Evolutionary conservation across 2,797 vertebrate species (phyloP), one percentile per base, ranked within the genome.

Genomic region (Hoplostethus atlanticus): DNA sequence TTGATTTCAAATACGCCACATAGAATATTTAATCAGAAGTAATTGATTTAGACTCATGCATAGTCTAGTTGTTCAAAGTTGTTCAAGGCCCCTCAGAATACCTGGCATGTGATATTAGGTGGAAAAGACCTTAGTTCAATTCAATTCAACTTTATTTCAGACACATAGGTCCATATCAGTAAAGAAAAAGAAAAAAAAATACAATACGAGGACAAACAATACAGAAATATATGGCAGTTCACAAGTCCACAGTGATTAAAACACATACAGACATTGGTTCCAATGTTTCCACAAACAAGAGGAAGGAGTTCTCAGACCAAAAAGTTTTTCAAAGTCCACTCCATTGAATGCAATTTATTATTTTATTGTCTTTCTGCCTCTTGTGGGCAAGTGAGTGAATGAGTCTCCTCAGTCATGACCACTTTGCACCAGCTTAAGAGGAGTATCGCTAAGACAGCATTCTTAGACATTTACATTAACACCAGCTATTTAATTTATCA

Each of bases 21-120:
- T 42, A 77, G 53, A 83, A 88, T 81, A 38, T 36, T 48, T 56
- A 67, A 85, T 83, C 79, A 76, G 34, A 80, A 61, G 15, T 2
- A 36, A 81, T 79, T 85, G 72, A 81, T 73, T 71, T 60, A 6
- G 13, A 48, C 65, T 79, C 36, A 8, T 72, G 38, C 48, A 13
- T 38, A 25, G 47, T 65, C 30, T 54, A 46, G 17, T 57, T 56
- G 68, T 69, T 71, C 8, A 72, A 54, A 79, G 40, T 64, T 54
- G 12, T 59, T 80, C 21, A 54, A 60, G 46, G 58, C 52, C 72
- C 31, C 16, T 28, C 28, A 6, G 30, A 55, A 16, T 55, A 59
- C 30, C 13, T 42, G 36, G 13, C 34, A 52, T 21, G 48, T 51
- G 11, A 12, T 25, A 47, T 34, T 34, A 80, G 68, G 48, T 69